Percentiles rank a stretch among this genome's conserved stretches.
phyloP scores from a whole-genome alignment of 2,113 vertebrate genomes.

The Sebastes schlegelii region DNA sequence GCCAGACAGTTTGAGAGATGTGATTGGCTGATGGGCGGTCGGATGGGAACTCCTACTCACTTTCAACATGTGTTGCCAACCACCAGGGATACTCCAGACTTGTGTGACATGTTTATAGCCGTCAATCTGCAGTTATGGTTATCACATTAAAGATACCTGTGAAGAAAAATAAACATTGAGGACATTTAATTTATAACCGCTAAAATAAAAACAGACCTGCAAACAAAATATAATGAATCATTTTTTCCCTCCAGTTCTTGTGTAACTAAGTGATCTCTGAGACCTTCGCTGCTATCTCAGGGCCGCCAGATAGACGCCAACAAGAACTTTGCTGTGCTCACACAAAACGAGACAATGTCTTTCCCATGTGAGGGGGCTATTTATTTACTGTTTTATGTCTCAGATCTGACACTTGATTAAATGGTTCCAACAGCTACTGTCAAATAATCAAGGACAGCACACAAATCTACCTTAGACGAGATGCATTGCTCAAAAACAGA shows the following conservation, averaged over 20 bases:
- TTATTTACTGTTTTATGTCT: slow-evolving; percentile 46
- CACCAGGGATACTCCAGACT: slow-evolving; percentile 51
- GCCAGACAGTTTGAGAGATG: slow-evolving; percentile 53
- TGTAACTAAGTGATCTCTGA: slow-evolving; percentile 37
- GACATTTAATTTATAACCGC: slow-evolving; percentile 25
- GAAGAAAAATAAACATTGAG: slow-evolving; percentile 20
- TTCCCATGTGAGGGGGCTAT: slow-evolving; percentile 35
- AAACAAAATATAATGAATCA: slow-evolving; percentile 48
- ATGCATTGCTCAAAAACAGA: slow-evolving; percentile 60
- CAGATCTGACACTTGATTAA: slow-evolving; percentile 37
- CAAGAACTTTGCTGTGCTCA: slow-evolving; percentile 34
- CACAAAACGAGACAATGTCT: slow-evolving; percentile 35
- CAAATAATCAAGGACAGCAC: slow-evolving; percentile 42
- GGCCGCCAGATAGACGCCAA: slow-evolving; percentile 32
- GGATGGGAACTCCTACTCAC: slow-evolving; percentile 73
- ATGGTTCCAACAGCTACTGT: slow-evolving; percentile 39
- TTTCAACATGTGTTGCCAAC: slow-evolving; percentile 57
- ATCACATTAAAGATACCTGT: slow-evolving; percentile 48
- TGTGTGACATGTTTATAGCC: slow-evolving; percentile 49
- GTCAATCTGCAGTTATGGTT: slow-evolving; percentile 54
- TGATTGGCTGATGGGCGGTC: slow-evolving; percentile 71
- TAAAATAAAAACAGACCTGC: slow-evolving; percentile 50
- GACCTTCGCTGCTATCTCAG: slow-evolving; percentile 45
- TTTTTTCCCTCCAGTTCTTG: slow-evolving; percentile 16
- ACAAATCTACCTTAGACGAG: slow-evolving; percentile 38